phyloP scores from a whole-genome alignment of 2,113 vertebrate genomes.

The Nematolebias whitei region DNA sequence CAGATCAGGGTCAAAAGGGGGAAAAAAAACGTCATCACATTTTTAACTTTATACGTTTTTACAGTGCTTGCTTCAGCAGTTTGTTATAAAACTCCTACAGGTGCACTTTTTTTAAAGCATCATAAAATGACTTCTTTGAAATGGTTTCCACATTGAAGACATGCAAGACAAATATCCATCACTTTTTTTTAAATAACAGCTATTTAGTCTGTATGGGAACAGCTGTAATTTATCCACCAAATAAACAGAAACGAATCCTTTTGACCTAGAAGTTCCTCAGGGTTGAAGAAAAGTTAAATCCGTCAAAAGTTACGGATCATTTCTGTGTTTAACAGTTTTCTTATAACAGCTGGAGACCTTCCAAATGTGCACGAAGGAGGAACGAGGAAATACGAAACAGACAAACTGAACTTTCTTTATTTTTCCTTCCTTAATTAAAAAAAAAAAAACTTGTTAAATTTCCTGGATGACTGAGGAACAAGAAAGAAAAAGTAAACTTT shows the following conservation, averaged over 20 bases:
- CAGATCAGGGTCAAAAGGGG: neutral
- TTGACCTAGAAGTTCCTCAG: neutral
- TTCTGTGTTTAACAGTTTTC: too few relatives aligned
- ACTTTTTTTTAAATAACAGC: neutral
- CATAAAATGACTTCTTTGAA: slow-evolving; percentile 47
- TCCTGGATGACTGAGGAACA: too few relatives aligned
- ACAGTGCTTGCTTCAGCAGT: neutral
- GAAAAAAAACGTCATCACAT: neutral
- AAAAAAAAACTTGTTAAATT: too few relatives aligned
- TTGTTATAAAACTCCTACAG: slow-evolving; percentile 6
- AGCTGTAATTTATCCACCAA: neutral
- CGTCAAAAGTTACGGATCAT: slow-evolving; percentile 1
- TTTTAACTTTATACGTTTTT: slow-evolving; percentile 14
- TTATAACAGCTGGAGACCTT: too few relatives aligned
- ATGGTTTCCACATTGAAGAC: slow-evolving; percentile 32
- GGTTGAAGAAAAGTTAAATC: slow-evolving; percentile 4
- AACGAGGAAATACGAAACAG: slow-evolving; percentile 7
- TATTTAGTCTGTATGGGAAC: too few relatives aligned
- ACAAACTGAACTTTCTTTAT: too few relatives aligned
- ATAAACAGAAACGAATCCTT: slow-evolving; percentile 12
- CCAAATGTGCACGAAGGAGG: too few relatives aligned
- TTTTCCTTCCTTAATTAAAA: too few relatives aligned
- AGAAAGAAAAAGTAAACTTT: slow-evolving; percentile 8
- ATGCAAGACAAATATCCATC: neutral
- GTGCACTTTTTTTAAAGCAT: neutral